Percentiles rank a stretch among this genome's conserved stretches.
These are phyloP conservation scores for Rhorus exstirpatorius DNA, from an alignment of 2,888 invertebrate species.

Conservation along the genomic window DNA sequence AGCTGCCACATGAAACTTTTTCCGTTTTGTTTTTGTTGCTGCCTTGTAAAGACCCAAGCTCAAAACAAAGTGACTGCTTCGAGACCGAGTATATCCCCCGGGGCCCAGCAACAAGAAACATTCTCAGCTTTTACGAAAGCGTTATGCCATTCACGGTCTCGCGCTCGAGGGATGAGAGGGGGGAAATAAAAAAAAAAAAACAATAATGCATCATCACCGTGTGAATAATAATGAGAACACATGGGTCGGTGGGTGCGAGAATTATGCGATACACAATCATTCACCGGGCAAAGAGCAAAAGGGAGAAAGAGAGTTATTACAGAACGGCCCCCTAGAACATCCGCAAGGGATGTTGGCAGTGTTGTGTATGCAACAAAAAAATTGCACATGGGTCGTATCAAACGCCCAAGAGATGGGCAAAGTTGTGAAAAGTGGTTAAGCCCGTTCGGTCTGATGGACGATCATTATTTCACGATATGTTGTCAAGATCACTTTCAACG, in stretches of 20 bases:
- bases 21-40: conserved; percentile 10
- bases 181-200: conserved; percentile 2
- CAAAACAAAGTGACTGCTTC: conserved; percentile 40
- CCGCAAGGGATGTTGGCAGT: conserved; percentile 44
- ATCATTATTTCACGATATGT: conserved; percentile 56
- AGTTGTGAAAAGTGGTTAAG: conserved; percentile 35
- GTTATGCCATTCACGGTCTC: conserved; percentile 24
- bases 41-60: conserved; percentile 9
- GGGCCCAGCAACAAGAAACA: conserved; percentile 7
- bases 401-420: conserved; percentile 29
- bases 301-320: not conserved
- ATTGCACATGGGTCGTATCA: conserved; percentile 5
- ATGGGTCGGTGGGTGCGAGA: not conserved
- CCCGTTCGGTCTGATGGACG: conserved; percentile 47
- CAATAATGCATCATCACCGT: conserved; percentile 14
- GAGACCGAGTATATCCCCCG: conserved; percentile 5
- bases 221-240: conserved; percentile 14
- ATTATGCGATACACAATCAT: conserved; percentile 15
- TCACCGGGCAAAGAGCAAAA: not conserved
- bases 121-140: conserved; percentile 5
- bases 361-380: conserved; percentile 26
- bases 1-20: conserved; percentile 4
- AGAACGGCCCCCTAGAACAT: conserved; percentile 35
- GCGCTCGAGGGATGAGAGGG: not conserved
- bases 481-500: conserved; percentile 43